These are phyloP conservation scores for Threskiornis aethiopicus DNA, from an alignment of 2,797 vertebrate species.

Conservation along the genomic window DNA sequence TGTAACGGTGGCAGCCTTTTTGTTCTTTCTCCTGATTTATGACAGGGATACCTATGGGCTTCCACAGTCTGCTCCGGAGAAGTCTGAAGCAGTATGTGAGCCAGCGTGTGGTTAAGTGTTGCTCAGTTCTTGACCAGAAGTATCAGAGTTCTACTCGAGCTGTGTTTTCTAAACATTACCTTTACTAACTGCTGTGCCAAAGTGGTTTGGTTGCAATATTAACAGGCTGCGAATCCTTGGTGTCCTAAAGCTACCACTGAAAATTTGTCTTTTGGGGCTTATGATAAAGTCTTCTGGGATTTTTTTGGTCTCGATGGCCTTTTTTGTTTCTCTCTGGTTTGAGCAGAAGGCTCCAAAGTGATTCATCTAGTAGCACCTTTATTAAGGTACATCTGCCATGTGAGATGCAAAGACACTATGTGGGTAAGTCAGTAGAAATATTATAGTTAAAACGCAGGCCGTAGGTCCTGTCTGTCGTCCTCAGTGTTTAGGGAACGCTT, in stretches of 20 bases:
- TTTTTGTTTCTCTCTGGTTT: constrained; percentile 46
- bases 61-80: not conserved
- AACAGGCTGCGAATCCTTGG: not conserved
- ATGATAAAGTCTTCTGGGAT: constrained; percentile 48
- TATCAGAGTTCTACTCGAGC: not conserved
- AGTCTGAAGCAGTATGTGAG: not conserved
- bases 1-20: not conserved
- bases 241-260: constrained; percentile 38
- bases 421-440: not conserved
- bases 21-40: not conserved
- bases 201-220: not conserved
- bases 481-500: not conserved
- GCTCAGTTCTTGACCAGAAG: not conserved
- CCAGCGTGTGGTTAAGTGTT: not conserved
- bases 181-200: not conserved
- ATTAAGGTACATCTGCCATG: not conserved
- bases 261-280: constrained; percentile 72
- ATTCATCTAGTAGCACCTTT: not conserved
- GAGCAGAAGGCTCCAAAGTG: not conserved
- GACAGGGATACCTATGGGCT: not conserved
- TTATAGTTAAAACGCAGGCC: not conserved
- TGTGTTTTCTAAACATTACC: not conserved
- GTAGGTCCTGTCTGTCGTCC: not conserved
- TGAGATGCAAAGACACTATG: not conserved
- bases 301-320: constrained; percentile 77